Evolutionary conservation across 2,797 vertebrate species (phyloP), one percentile per base, ranked within the genome.

Genomic region (Hypotaenidia okinawae): DNA sequence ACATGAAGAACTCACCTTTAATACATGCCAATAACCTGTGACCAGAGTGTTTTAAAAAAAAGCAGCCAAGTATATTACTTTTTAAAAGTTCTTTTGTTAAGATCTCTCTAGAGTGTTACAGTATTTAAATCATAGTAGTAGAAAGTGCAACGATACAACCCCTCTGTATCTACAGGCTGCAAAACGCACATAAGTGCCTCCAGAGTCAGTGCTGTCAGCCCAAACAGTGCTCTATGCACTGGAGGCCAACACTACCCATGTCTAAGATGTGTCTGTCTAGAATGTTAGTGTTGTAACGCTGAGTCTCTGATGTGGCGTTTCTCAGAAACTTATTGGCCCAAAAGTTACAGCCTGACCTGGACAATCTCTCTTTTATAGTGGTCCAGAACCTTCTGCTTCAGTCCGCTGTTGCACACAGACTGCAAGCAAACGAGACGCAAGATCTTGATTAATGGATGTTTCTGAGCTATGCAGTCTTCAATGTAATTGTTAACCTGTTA

Each of bases 341-440:
- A 70, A 82, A 72, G n/a, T 49, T n/a, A 58, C 2, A 93, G 25
- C 58, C 95, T 76, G 93, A 99, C 99, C 99, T 99, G 99, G 54
- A 99, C 97, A 96, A 99, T 99, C 95, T 99, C 99, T 91, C 98
- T 98, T 97, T 99, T 99, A 96, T 99, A 99, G 96, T 98, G 98
- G 96, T 99, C 99, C 82, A 99, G 94, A 77, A 99, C 98, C 86
- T 99, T 99, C 96, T 99, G 99, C 91, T 99, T 99, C 88, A 99
- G 98, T 21, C 99, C 99, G 14, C 98, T 99, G 72, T 99, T 99
- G 96, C 99, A 99, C 72, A 99, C 98, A 0, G 99, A 99, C 96
- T 99, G 99, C 97, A 99, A 98, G 89, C 99, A 99, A 68, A 99
- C 97, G 2, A 99, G 98, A 18, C 99, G 98, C 21, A 99, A 89